Evolutionary conservation across 2,113 vertebrate species (phyloP).

Genomic region (Phaethon lepturus): DNA sequence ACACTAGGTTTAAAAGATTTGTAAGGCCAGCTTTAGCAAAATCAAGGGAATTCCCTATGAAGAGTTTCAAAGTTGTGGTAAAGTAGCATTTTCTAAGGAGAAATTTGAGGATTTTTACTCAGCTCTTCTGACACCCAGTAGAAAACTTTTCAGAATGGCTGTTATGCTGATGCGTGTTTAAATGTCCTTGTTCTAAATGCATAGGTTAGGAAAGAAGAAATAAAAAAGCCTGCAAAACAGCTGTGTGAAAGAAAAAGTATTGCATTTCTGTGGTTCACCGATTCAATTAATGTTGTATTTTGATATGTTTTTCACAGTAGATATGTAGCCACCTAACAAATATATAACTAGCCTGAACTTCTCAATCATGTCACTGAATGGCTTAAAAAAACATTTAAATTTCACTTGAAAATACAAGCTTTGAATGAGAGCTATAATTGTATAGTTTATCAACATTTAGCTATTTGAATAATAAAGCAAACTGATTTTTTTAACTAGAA

Average conservation of each 20-base stretch:
- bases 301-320: background rate
- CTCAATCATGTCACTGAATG: background rate
- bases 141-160: background rate
- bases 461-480: background rate
- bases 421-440: background rate
- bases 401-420: background rate
- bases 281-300: background rate
- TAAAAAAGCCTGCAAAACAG: background rate
- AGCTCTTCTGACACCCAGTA: background rate
- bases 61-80: background rate
- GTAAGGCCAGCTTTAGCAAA: background rate
- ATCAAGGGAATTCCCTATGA: background rate
- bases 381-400: background rate
- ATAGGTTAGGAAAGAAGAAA: background rate
- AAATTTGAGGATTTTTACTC: background rate
- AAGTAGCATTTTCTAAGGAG: background rate
- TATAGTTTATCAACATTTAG: background rate
- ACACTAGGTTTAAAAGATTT: background rate
- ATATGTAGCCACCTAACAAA: background rate
- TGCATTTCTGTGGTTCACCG: background rate
- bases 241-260: background rate
- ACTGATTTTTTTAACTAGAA: background rate
- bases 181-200: background rate
- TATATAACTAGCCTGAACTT: background rate
- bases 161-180: background rate